Evolutionary conservation across 2,888 invertebrate genomes (phyloP).

Genomic region (Yponomeuta evonymella): DNA sequence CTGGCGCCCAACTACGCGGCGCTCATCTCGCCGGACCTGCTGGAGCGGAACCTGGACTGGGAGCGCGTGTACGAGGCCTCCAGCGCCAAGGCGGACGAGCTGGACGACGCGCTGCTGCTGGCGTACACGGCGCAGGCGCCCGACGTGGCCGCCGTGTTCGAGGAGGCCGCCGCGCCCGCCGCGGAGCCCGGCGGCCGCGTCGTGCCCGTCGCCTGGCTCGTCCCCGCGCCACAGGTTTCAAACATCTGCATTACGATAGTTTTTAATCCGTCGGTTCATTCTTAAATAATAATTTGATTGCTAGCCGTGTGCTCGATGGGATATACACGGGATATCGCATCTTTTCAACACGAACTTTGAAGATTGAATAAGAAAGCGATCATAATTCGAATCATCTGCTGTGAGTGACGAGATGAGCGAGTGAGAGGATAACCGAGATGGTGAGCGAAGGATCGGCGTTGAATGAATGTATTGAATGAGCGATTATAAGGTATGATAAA

Average conservation of each 20-base stretch:
- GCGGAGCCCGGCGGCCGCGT: slow-evolving; percentile 12
- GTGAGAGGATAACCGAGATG: too few species aligned
- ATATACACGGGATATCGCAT: too few species aligned
- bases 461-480: too few species aligned
- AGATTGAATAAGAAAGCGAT: too few species aligned
- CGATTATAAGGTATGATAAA: too few species aligned
- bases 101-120: slow-evolving; percentile 78
- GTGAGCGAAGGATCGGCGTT: too few species aligned
- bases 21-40: slow-evolving; percentile 57
- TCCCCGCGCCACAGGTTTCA: background rate
- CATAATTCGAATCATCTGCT: too few species aligned
- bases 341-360: too few species aligned
- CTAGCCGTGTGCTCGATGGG: too few species aligned
- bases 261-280: too few species aligned
- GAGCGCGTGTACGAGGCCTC: slow-evolving; percentile 64
- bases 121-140: slow-evolving; percentile 80
- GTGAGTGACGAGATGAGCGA: too few species aligned
- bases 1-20: slow-evolving; percentile 63
- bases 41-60: slow-evolving; percentile 32
- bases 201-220: background rate
- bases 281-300: too few species aligned
- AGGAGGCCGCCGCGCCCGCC: slow-evolving; percentile 47
- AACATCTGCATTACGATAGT: background rate
- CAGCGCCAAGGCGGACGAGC: slow-evolving; percentile 61
- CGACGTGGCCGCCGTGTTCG: slow-evolving; percentile 63